Conservation (phyloP, 1,140 invertebrate species). For the Idris sp. region DNA sequence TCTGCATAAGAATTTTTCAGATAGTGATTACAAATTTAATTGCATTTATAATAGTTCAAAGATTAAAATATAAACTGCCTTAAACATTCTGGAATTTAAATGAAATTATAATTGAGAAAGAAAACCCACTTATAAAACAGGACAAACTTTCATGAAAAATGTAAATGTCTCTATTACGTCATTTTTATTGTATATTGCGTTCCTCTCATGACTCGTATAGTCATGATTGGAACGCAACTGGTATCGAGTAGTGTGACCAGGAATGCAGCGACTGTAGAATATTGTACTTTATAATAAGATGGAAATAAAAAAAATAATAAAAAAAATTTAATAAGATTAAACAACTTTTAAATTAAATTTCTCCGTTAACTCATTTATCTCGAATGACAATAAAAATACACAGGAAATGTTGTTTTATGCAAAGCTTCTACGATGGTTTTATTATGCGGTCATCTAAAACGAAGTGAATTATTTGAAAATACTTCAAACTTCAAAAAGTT, state of each 20-base stretch:
- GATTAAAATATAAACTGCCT: too few relatives aligned
- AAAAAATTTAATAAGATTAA: conserved; percentile 20
- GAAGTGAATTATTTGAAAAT: too few relatives aligned
- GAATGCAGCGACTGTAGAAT: conserved; percentile 32
- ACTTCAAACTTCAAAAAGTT: too few relatives aligned
- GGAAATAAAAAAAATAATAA: conserved; percentile 17
- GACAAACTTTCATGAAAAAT: conserved; percentile 26
- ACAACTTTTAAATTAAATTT: conserved; percentile 6
- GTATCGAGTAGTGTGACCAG: conserved; percentile 34
- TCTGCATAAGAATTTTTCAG: too few relatives aligned
- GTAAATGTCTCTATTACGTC: conserved; percentile 23
- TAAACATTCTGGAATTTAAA: conserved; percentile 1
- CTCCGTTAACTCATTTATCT: not conserved
- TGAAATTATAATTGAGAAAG: conserved; percentile 1
- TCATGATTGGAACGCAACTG: conserved; percentile 50
- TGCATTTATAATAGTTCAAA: too few relatives aligned
- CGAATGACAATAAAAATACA: not conserved
- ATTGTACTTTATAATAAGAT: conserved; percentile 21
- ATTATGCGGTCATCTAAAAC: too few relatives aligned
- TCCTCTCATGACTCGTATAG: conserved; percentile 23
- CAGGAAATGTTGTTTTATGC: too few relatives aligned
- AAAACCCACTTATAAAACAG: not conserved
- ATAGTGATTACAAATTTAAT: too few relatives aligned
- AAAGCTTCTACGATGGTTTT: too few relatives aligned
- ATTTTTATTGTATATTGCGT: conserved; percentile 45